Evolutionary conservation across 2,797 vertebrate species (phyloP), one percentile per base, ranked within the genome.

Genomic region (Bradypodion ventrale): DNA sequence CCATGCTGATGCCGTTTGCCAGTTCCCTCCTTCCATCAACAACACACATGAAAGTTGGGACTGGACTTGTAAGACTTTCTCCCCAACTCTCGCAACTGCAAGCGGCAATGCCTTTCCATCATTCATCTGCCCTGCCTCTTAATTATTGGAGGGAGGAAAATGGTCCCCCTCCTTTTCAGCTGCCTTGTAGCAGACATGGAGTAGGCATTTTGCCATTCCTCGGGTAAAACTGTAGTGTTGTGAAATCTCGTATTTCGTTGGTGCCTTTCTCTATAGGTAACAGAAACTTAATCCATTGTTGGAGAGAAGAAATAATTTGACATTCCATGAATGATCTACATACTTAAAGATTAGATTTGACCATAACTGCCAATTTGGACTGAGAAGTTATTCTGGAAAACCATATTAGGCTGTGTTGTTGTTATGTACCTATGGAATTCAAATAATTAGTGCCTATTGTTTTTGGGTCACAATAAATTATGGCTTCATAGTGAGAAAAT

Each of bases 401-500:
- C 15, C 29, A 21, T 21, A 19, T 8, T 15, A 42, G 60, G n/a
- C 76, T 40, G 69, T 77, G 3, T 25, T 63, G 65, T 72, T n/a
- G 35, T n/a, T 63, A 79, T 75, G 37, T 32, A 76, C 19, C 44
- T 78, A 77, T 74, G 78, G 23, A 93, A 93, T 91, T 85, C 88
- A 89, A 94, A 89, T 80, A 1, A 91, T 87, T 91, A 89, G 68
- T 90, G 87, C 89, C 91, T 87, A 35, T 92, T 95, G 59, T 87
- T 93, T 85, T 94, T 93, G 77, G 80, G 83, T 91, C 88, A 89
- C 92, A 93, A 90, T 82, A 94, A 95, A 93, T 94, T 93, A 93
- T 2, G 7, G 91, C 87, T 94, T 92, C 88, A 91, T 88, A 90
- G 90, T 3, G 3, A 94, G 85, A 87, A 94, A 92, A 91, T 85